Conservation (phyloP, 2,113 vertebrate species). For the Erythrocebus patas region DNA sequence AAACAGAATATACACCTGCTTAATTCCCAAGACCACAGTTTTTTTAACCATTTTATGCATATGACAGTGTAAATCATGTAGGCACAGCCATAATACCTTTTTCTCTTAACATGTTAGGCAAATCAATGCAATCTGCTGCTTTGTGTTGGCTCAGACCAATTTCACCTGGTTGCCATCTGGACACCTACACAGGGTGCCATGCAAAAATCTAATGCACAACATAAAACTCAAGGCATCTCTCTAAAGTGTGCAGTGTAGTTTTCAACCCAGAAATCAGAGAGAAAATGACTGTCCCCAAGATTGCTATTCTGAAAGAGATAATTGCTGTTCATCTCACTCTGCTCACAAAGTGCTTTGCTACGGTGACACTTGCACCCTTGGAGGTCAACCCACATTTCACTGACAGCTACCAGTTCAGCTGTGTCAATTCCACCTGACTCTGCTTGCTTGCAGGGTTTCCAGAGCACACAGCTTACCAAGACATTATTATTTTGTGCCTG, state of each 20-base stretch:
- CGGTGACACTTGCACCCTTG: conserved; percentile 65
- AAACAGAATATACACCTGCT: not conserved
- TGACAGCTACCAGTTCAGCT: conserved; percentile 71
- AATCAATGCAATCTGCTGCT: not conserved
- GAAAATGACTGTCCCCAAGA: conserved; percentile 63
- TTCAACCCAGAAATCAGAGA: conserved; percentile 54
- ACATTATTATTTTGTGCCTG: conserved; percentile 68
- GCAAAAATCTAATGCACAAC: not conserved
- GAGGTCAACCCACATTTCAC: conserved; percentile 69
- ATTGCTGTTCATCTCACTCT: conserved; percentile 73
- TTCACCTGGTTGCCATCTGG: not conserved
- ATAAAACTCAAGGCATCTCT: not conserved
- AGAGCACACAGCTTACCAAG: conserved; percentile 66
- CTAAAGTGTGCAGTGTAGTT: not conserved
- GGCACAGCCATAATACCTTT: not conserved
- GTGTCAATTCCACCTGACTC: conserved; percentile 69
- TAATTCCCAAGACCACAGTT: not conserved
- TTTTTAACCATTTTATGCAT: not conserved
- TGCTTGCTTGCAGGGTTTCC: conserved; percentile 70
- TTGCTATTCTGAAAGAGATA: conserved; percentile 58
- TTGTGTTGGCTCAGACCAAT: not conserved
- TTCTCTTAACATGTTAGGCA: not conserved
- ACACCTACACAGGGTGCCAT: not conserved
- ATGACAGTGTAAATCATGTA: not conserved
- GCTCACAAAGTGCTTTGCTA: conserved; percentile 75